phyloP scores from a whole-genome alignment of 2,888 invertebrate species.

The Adelognathus sp. region DNA sequence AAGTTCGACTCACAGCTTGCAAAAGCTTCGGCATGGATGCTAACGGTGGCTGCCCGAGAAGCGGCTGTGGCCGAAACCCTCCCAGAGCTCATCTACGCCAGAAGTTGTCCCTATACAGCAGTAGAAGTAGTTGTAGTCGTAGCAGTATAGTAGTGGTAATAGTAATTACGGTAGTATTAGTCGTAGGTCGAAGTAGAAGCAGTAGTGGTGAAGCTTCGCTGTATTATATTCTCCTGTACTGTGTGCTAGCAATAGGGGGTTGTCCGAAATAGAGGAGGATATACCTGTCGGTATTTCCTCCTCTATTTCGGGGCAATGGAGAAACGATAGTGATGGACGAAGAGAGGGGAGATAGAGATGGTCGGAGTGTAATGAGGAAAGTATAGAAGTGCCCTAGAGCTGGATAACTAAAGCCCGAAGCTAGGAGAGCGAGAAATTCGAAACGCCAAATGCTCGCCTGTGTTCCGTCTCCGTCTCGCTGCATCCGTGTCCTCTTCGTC shows the following conservation, averaged over 20 bases:
- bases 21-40: constrained; percentile 71
- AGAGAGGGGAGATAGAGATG: not conserved
- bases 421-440: constrained; percentile 34
- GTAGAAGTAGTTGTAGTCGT: not conserved
- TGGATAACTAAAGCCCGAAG: constrained; percentile 27
- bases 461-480: not conserved
- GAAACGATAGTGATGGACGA: not conserved
- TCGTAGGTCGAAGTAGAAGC: not conserved
- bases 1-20: constrained; percentile 76
- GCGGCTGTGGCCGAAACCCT: constrained; percentile 10
- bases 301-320: constrained; percentile 7
- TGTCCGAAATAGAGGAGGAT: constrained; percentile 18
- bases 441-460: constrained; percentile 30
- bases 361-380: not conserved
- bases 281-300: not conserved
- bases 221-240: constrained; percentile 22
- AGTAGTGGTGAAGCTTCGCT: constrained; percentile 27
- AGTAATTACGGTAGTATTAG: constrained; percentile 28
- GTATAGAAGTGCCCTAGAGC: constrained; percentile 35
- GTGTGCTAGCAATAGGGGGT: not conserved
- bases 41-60: constrained; percentile 48
- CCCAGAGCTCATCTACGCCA: not conserved
- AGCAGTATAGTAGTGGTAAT: constrained; percentile 26
- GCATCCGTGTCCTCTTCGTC: constrained; percentile 3
- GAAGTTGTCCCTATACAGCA: not conserved